Percentiles rank a stretch among this genome's conserved stretches.
phyloP scores from a whole-genome alignment of 2,888 invertebrate species.

The Sympetrum striolatum region DNA sequence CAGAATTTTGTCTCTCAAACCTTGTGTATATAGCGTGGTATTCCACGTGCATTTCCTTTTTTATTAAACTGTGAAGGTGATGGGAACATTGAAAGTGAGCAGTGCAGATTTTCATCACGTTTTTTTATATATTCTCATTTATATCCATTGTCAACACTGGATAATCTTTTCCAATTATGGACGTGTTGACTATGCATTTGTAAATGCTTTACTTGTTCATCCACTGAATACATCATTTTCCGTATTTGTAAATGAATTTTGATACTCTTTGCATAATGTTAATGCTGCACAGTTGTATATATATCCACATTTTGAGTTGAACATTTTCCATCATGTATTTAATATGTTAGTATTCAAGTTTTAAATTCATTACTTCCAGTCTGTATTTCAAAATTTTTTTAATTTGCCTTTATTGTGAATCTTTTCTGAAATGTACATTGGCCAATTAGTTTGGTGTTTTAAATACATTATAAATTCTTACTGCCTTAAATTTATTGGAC shows the following conservation, averaged over 20 bases:
- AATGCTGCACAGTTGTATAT: conserved; percentile 39
- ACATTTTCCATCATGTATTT: conserved; percentile 19
- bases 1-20: conserved; percentile 3
- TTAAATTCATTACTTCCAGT: conserved; percentile 10
- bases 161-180: conserved; percentile 20
- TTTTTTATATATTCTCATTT: conserved; percentile 38
- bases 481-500: neutral
- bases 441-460: conserved; percentile 37
- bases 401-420: neutral
- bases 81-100: conserved; percentile 29
- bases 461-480: conserved; percentile 30
- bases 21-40: conserved; percentile 31
- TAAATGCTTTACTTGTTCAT: conserved; percentile 36
- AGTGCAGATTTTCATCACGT: conserved; percentile 30
- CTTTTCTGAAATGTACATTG: conserved; percentile 24
- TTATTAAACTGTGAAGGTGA: conserved; percentile 29
- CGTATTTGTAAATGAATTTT: conserved; percentile 41
- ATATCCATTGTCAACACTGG: conserved; percentile 12
- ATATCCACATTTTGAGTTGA: conserved; percentile 36
- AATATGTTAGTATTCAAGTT: conserved; percentile 22
- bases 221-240: conserved; percentile 36
- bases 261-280: conserved; percentile 25
- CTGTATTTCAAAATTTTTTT: conserved; percentile 9
- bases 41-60: conserved; percentile 29
- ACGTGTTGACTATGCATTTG: conserved; percentile 17